Conservation (phyloP, 2,113 vertebrate genomes). For the Arenaria interpres region DNA sequence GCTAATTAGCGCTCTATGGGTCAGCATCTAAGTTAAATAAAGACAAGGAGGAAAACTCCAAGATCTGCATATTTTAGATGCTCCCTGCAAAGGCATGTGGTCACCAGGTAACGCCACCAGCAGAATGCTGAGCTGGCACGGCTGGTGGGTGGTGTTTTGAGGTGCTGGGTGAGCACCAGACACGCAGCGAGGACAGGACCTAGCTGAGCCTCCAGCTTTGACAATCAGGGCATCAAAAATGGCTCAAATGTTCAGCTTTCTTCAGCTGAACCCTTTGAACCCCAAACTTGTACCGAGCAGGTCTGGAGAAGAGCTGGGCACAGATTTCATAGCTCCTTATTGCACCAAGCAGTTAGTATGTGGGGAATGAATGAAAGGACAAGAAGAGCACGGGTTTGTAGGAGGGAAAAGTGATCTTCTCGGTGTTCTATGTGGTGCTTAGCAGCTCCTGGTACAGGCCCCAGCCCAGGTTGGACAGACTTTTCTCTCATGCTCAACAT, state of each 20-base stretch:
- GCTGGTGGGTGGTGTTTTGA: not conserved
- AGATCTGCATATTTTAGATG: not conserved
- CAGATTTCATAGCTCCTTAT: not conserved
- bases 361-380: not conserved
- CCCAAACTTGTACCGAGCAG: not conserved
- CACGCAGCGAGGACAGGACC: fast-evolving
- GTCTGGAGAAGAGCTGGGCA: not conserved
- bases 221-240: not conserved
- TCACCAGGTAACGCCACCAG: not conserved
- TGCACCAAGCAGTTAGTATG: not conserved
- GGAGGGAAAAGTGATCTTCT: fast-evolving
- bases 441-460: not conserved
- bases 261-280: not conserved
- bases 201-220: not conserved
- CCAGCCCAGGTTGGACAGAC: not conserved
- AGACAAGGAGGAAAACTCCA: not conserved
- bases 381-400: not conserved
- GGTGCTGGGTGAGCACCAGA: not conserved
- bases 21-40: conserved; percentile 1
- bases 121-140: not conserved
- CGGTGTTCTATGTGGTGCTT: fast-evolving
- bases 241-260: not conserved
- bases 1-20: conserved; percentile 8
- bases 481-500: not conserved
- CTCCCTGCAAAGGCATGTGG: not conserved